These are phyloP conservation scores for Oriolus oriolus DNA, from an alignment of 2,113 vertebrate genomes.

Conservation along the genomic window DNA sequence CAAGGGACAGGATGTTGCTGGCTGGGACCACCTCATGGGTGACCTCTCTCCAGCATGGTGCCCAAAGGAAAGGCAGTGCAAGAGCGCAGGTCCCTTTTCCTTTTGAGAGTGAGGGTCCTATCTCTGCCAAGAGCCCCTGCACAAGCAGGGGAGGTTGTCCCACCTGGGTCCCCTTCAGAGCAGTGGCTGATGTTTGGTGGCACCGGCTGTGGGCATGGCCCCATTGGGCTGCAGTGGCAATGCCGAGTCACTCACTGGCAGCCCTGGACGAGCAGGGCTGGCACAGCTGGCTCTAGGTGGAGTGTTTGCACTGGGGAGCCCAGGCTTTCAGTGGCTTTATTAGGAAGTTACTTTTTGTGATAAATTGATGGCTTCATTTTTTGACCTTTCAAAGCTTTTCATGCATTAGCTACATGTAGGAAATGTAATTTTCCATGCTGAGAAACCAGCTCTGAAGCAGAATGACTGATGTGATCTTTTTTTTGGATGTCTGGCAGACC, in stretches of 20 bases:
- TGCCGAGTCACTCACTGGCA: fast-evolving
- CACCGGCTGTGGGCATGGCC: fast-evolving
- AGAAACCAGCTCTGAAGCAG: neutral
- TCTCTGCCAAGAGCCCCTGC: neutral
- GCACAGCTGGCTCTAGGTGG: neutral
- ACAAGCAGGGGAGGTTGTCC: neutral
- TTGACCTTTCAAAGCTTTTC: slow-evolving; percentile 27
- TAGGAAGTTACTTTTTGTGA: neutral
- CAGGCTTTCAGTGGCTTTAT: neutral
- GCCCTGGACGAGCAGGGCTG: neutral
- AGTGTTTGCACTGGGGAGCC: neutral
- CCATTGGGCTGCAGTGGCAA: fast-evolving
- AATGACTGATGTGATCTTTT: neutral
- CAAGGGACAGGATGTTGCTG: neutral
- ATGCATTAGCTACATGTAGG: neutral
- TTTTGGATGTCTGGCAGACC: neutral
- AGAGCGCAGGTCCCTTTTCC: neutral
- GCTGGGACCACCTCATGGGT: neutral
- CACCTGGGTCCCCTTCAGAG: neutral
- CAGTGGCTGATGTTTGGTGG: fast-evolving
- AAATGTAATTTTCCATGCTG: neutral
- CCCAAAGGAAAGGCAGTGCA: neutral
- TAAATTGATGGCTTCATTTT: slow-evolving; percentile 10
- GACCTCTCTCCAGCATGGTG: neutral
- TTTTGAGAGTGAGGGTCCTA: neutral